These are phyloP conservation scores for Hipposideros armiger DNA, from an alignment of 2,113 vertebrate species.

Conservation along the genomic window DNA sequence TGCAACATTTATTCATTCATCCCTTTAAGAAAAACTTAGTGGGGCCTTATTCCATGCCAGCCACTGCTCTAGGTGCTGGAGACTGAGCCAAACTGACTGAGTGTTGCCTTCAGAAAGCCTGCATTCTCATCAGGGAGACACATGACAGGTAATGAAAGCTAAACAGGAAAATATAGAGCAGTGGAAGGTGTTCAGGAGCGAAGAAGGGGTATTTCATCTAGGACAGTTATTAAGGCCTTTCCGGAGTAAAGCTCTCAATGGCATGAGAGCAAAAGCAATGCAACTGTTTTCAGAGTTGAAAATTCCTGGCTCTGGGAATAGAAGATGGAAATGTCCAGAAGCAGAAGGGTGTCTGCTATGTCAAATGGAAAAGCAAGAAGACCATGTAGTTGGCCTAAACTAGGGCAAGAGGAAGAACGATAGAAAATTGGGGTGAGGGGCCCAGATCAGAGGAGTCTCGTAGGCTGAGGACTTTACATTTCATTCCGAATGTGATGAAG, in stretches of 20 bases:
- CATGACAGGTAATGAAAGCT: background rate
- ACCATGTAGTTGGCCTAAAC: background rate
- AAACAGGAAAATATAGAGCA: background rate
- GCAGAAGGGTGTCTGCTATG: background rate
- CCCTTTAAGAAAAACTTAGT: background rate
- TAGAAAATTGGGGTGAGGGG: background rate
- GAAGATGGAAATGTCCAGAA: background rate
- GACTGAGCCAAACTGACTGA: background rate
- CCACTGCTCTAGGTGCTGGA: background rate
- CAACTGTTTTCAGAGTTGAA: background rate
- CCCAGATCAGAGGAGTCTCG: background rate
- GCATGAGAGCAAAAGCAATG: background rate
- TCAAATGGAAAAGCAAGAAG: background rate
- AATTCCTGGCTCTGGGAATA: background rate
- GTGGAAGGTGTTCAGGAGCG: background rate
- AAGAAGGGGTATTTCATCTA: background rate
- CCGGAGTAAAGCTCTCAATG: background rate
- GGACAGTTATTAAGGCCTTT: background rate
- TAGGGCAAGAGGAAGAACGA: background rate
- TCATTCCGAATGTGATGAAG: background rate
- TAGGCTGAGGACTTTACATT: background rate
- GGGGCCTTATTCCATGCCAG: background rate
- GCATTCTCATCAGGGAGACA: background rate
- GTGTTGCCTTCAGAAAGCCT: background rate
- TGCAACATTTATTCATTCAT: conserved; percentile 25